Percentiles rank a stretch among this genome's conserved stretches.
These are phyloP conservation scores for Drosophila koepferae DNA, from an alignment of 2,888 invertebrate species.

Conservation along the genomic window DNA sequence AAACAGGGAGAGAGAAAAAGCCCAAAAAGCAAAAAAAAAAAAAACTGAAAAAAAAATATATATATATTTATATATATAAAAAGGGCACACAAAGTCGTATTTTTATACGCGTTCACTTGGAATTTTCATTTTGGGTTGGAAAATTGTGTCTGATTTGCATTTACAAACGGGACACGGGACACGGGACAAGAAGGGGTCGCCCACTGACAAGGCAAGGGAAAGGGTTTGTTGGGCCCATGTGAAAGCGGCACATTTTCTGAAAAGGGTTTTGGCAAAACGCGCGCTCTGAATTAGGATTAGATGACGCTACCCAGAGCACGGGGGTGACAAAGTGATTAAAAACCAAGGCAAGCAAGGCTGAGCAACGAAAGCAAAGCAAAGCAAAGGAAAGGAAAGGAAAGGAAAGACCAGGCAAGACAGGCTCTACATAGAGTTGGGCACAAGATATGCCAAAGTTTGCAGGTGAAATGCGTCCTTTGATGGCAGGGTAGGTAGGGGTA, in stretches of 20 bases:
- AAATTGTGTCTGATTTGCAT: slow-evolving; percentile 80
- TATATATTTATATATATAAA: slow-evolving; percentile 7
- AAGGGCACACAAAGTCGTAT: slow-evolving; percentile 44
- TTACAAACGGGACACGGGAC: slow-evolving; percentile 33
- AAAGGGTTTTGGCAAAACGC: slow-evolving; percentile 69
- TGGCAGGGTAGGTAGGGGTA: slow-evolving; percentile 10
- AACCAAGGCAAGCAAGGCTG: slow-evolving; percentile 69
- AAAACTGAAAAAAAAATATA: neutral
- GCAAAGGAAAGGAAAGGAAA: neutral
- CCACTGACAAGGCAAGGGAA: slow-evolving; percentile 2
- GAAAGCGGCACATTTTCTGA: slow-evolving; percentile 39
- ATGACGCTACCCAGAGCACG: slow-evolving; percentile 39
- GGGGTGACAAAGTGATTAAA: slow-evolving; percentile 81
- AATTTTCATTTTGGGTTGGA: slow-evolving; percentile 71
- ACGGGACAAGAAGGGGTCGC: slow-evolving; percentile 21
- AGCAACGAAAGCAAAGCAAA: slow-evolving; percentile 11
- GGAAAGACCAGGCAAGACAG: slow-evolving; percentile 33
- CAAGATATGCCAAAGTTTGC: slow-evolving; percentile 57
- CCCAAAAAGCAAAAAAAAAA: slow-evolving; percentile 11
- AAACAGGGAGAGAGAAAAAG: slow-evolving; percentile 16
- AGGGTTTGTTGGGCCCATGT: slow-evolving; percentile 21
- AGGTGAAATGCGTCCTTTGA: slow-evolving; percentile 37
- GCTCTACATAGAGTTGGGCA: slow-evolving; percentile 21
- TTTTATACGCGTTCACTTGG: slow-evolving; percentile 55
- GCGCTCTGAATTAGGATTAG: slow-evolving; percentile 64